Evolutionary conservation across 1,140 invertebrate species (phyloP).

Genomic region (Colletes latitarsis): DNA sequence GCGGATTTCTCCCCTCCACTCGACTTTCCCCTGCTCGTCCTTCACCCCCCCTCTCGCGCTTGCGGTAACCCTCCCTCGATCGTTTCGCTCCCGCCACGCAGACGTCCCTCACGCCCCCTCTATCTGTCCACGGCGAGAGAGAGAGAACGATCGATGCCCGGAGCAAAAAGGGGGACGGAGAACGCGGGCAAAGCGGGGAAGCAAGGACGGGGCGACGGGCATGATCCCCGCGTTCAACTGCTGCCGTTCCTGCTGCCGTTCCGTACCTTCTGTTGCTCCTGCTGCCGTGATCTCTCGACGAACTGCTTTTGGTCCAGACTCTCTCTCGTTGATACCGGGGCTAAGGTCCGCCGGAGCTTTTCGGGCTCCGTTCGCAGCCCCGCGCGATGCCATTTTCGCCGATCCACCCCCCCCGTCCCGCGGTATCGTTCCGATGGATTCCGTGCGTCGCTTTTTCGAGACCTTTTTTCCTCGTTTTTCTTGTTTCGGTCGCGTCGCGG

Average conservation of each 20-base stretch:
- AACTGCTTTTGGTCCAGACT: slow-evolving; percentile 49
- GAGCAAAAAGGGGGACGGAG: slow-evolving; percentile 45
- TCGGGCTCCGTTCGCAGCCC: slow-evolving; percentile 7
- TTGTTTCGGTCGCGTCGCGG: too few relatives aligned
- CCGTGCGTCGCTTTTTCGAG: not conserved
- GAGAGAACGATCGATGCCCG: slow-evolving; percentile 59
- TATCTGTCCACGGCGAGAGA: slow-evolving; percentile 35
- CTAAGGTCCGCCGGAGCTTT: slow-evolving; percentile 3
- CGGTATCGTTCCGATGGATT: not conserved
- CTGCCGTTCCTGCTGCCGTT: slow-evolving; percentile 62
- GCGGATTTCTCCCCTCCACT: slow-evolving; percentile 12
- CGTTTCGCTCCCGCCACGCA: slow-evolving; percentile 18
- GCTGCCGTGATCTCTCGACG: slow-evolving; percentile 63
- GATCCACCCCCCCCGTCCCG: not conserved
- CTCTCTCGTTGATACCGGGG: slow-evolving; percentile 35
- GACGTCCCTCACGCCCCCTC: slow-evolving; percentile 52
- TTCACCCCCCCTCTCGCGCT: slow-evolving; percentile 31
- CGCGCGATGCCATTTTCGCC: not conserved
- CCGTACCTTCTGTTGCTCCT: slow-evolving; percentile 64
- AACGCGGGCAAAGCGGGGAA: slow-evolving; percentile 25
- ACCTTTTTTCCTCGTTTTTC: not conserved
- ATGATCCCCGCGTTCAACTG: slow-evolving; percentile 59
- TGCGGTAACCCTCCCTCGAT: slow-evolving; percentile 11
- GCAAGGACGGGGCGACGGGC: slow-evolving; percentile 31
- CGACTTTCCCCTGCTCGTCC: slow-evolving; percentile 2